A percentile compares a stretch with the other conserved stretches of the same genome.
Conservation (phyloP, 2,113 vertebrate species). For the Hystrix cristata region DNA sequence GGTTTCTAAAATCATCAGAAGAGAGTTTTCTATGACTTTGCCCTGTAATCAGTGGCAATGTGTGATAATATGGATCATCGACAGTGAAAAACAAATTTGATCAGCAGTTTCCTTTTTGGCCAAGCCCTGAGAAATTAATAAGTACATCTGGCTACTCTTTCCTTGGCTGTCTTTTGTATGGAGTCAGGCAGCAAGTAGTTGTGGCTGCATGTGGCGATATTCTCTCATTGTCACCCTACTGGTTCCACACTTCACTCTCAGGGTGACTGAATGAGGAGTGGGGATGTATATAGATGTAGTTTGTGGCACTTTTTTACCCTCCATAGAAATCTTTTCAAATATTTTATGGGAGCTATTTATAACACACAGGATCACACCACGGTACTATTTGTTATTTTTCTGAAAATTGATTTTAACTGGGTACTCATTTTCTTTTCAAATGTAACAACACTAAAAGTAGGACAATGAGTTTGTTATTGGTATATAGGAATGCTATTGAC, state of each 20-base stretch:
- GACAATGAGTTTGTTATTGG: not conserved
- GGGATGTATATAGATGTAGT: not conserved
- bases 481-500: too few relatives aligned
- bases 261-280: not conserved
- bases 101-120: not conserved
- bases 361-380: not conserved
- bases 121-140: not conserved
- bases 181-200: not conserved
- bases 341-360: not conserved
- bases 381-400: not conserved
- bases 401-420: slow-evolving; percentile 37
- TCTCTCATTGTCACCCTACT: not conserved
- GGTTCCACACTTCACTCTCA: not conserved
- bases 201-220: accelerated
- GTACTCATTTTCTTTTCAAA: not conserved
- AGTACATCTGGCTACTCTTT: not conserved
- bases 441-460: not conserved
- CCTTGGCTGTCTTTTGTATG: not conserved
- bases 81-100: slow-evolving; percentile 18
- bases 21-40: not conserved
- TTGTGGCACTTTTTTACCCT: not conserved
- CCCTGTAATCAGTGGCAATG: not conserved
- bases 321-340: slow-evolving; percentile 21
- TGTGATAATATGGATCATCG: slow-evolving; percentile 17
- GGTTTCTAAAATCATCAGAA: slow-evolving; percentile 37